phyloP scores from a whole-genome alignment of 2,113 vertebrate species.

The Dicerorhinus sumatrensis region DNA sequence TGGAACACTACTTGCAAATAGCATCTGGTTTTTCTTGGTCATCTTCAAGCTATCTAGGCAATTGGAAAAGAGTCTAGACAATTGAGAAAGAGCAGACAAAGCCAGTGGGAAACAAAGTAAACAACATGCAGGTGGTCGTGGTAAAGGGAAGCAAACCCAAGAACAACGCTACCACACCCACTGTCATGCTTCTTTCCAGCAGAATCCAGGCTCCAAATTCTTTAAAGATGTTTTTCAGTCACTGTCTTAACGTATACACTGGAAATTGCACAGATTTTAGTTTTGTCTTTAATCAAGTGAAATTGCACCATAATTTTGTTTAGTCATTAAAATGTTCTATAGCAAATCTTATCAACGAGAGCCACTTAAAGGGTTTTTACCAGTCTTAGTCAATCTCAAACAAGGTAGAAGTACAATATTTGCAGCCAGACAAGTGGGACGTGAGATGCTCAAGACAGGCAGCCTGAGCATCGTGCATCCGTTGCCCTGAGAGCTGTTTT shows the following conservation, averaged over 20 bases:
- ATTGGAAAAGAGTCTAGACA: not conserved
- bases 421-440: constrained; percentile 58
- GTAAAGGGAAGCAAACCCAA: not conserved
- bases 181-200: constrained; percentile 65
- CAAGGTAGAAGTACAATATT: constrained; percentile 63
- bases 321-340: constrained; percentile 79
- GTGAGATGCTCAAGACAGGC: constrained; percentile 32
- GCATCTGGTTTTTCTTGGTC: not conserved
- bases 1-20: not conserved
- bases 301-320: constrained; percentile 82
- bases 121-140: constrained; percentile 13
- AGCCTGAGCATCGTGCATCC: not conserved
- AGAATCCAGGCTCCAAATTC: not conserved
- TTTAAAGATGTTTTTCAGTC: not conserved
- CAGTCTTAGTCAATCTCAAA: constrained; percentile 75
- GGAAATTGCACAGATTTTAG: constrained; percentile 77
- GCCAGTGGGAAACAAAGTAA: not conserved
- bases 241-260: constrained; percentile 69
- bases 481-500: constrained; percentile 9
- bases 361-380: constrained; percentile 62
- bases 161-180: constrained; percentile 33
- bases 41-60: not conserved
- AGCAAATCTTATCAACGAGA: constrained; percentile 85
- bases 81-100: not conserved
- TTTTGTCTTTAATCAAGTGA: constrained; percentile 84